Percentiles rank a stretch among this genome's conserved stretches.
These are phyloP conservation scores for Andricus quercusramuli DNA, from an alignment of 2,888 invertebrate genomes.

Conservation along the genomic window DNA sequence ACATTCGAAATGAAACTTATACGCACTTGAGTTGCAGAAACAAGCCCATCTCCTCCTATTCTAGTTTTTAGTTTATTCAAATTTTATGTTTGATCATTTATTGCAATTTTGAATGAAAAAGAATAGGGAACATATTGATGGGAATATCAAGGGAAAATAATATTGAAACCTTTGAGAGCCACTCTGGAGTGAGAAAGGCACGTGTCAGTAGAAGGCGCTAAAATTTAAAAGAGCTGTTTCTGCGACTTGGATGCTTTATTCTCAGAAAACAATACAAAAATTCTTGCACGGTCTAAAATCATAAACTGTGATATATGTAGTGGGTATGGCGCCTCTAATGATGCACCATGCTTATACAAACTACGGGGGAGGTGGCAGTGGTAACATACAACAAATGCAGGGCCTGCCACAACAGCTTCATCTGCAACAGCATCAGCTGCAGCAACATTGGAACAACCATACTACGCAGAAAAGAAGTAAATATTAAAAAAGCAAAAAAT, in stretches of 20 bases:
- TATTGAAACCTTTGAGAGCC: conserved; percentile 20
- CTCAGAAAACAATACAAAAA: conserved; percentile 55
- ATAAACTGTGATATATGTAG: conserved; percentile 75
- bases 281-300: conserved; percentile 68
- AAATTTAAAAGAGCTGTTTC: conserved; percentile 57
- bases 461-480: conserved; percentile 80
- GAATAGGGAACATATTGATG: not conserved
- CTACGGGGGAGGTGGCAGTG: conserved; percentile 82
- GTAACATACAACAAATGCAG: conserved; percentile 80
- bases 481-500: conserved; percentile 67
- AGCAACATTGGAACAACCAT: conserved; percentile 79
- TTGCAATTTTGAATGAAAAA: not conserved
- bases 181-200: conserved; percentile 16
- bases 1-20: conserved; percentile 36
- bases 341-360: conserved; percentile 82
- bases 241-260: conserved; percentile 65
- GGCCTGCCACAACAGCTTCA: conserved; percentile 80
- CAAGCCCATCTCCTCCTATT: conserved; percentile 14
- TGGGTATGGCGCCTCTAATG: conserved; percentile 80
- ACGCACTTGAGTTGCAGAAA: conserved; percentile 62
- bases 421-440: conserved; percentile 78
- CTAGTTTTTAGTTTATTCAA: not conserved
- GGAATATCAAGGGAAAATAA: not conserved
- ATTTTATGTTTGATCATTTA: not conserved
- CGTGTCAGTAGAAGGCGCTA: conserved; percentile 17